Evolutionary conservation across 92 coral and sea anemone genomes (phyloP), one percentile per base, ranked within the genome.

Genomic region (Epizoanthus illoricatus): DNA sequence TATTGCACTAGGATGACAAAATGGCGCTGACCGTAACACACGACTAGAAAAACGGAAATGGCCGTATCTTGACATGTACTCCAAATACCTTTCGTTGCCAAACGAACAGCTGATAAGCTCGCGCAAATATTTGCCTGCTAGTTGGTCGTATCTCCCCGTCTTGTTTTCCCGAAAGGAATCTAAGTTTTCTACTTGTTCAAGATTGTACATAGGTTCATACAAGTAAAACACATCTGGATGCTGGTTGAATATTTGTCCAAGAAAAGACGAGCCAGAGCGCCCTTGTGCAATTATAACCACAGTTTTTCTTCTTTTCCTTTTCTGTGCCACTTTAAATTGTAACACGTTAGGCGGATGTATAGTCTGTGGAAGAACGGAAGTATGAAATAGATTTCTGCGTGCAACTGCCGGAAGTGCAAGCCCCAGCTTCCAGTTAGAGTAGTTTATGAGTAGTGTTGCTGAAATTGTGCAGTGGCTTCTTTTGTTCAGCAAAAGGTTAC

Each of bases 41-140:
- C 81, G 81, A 21, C 81, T 75, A 3, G 81, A 75, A 2, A 75
- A 75, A 36, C 81, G 81, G 57, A 75, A 75, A 57, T 75, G 68
- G 17, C 81, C 68, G 17, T 57, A 75, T 17, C 81, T 45, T 20
- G 81, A 75, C 81, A 75, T 75, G 42, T 18, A 59, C 21, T 58
- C 81, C 66, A 75, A 59, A 28, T 75, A 75, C 52, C 65, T 57
- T 40, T 58, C 81, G 42, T 75, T 75, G 45, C 39, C 49, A 39
- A 75, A 75, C n/a, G 81, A 75, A 59, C 81, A 75, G 81, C n/a
- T 36, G 5, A 75, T 6, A 16, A 75, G 67, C 65, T 58, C 68
- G 13, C 68, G 52, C 33, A 75, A 28, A 54, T 75, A 75, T 17
- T 11, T 59, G 9, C 54, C 42, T 33, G 67, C 56, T 4, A 75